Conservation (phyloP, 2,113 vertebrate species). For the Lepisosteus oculatus region DNA sequence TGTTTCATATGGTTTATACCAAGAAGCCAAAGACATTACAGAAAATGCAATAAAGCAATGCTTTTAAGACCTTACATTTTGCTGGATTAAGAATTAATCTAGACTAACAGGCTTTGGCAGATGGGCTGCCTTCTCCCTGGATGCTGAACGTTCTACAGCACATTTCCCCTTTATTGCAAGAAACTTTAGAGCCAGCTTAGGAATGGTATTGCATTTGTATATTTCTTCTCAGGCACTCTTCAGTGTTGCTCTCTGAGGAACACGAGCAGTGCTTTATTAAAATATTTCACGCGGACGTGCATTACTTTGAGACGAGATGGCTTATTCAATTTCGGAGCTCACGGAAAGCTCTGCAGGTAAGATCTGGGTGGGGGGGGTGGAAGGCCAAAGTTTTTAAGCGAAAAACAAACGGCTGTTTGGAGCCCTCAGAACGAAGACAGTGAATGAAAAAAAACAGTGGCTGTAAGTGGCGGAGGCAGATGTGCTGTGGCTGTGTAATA, state of each 20-base stretch:
- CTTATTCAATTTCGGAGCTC: too few species aligned
- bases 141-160: constrained; percentile 44
- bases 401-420: neutral
- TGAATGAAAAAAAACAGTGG: too few species aligned
- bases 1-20: neutral
- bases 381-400: neutral
- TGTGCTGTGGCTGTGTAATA: too few species aligned
- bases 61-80: constrained; percentile 39
- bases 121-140: constrained; percentile 28
- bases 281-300: too few species aligned
- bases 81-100: constrained; percentile 41
- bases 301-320: too few species aligned
- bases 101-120: constrained; percentile 29
- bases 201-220: neutral
- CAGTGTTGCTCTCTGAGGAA: too few species aligned
- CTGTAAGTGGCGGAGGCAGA: too few species aligned
- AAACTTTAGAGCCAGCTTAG: constrained; percentile 41
- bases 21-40: constrained; percentile 15
- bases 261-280: too few species aligned
- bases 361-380: neutral
- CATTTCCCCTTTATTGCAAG: constrained; percentile 33
- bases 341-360: neutral
- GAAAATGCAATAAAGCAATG: constrained; percentile 6
- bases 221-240: too few species aligned
- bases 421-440: neutral